Base-by-base conservation (phyloP, 1,140 invertebrate species). In the Drosophila lacertosa region DNA sequence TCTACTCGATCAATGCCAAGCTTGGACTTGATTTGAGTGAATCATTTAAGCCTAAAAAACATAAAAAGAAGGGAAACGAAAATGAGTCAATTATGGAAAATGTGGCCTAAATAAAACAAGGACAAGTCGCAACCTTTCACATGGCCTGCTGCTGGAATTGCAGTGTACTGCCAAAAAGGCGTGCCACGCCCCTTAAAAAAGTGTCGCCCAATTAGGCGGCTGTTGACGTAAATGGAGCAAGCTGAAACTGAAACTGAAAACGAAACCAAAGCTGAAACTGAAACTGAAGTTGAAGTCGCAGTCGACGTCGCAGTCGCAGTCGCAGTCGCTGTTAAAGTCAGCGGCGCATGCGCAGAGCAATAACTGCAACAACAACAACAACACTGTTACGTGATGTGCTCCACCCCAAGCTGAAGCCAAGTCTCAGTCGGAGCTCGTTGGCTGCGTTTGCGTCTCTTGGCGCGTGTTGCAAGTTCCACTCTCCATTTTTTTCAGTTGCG, bases 401-500 rank as follows among this genome's bases (percentile, higher is more conserved):
- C 55, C 55, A 51, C 37, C 57, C 65, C n/a, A 58, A 24, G 37
- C 39, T 42, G 26, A 3, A 33, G 26, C 29, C 7, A 29, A 48
- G 44, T n/a, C 13, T 11, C 45, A 20, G 10, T 15, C 20, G 4
- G 11, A 35, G 48, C 37, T 16, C 24, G 1, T 20, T 20, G 22
- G 29, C 50, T 20, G 7, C 26, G 4, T 15, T 7, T 35, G 26
- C 3, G 26, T 20, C 37, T 37, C 47, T 48, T 64, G 50, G 71
- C 80, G 80, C 75, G 54, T 86, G 82, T 74, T 81, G 80, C 80
- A 84, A 67, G 32, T 18, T 35, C 60, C 66, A 88, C 83, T 86
- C 83, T 86, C 77, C 51, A 62, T 86, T 67, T n/a, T n/a, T n/a
- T n/a, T 86, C 77, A 86, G 82, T 86, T 69, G 77, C 54, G 45